These are phyloP conservation scores for Lycia hirtaria DNA, from an alignment of 2,888 invertebrate genomes.

Conservation along the genomic window DNA sequence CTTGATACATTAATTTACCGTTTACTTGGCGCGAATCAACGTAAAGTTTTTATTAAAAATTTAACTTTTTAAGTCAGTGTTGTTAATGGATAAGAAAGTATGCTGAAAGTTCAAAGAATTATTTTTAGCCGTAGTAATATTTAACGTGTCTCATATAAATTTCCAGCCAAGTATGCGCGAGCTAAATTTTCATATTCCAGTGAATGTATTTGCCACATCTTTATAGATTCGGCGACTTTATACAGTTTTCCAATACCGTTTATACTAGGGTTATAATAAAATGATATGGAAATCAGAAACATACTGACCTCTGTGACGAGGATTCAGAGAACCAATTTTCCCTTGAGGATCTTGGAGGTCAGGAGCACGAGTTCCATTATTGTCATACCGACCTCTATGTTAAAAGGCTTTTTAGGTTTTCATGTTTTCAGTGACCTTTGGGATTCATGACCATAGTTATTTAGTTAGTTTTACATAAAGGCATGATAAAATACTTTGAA, in stretches of 20 bases:
- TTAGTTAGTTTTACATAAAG: slow-evolving; percentile 16
- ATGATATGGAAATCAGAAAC: slow-evolving; percentile 66
- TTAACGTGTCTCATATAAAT: slow-evolving; percentile 8
- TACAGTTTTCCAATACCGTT: slow-evolving; percentile 57
- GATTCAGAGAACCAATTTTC: slow-evolving; percentile 62
- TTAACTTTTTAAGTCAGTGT: background rate
- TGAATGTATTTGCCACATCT: slow-evolving; percentile 42
- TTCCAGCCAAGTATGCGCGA: slow-evolving; percentile 1
- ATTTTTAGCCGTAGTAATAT: slow-evolving; percentile 2
- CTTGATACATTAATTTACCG: no score
- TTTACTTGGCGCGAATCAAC: no score
- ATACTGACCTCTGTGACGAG: slow-evolving; percentile 62
- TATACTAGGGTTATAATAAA: slow-evolving; percentile 59
- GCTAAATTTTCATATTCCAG: slow-evolving; percentile 35
- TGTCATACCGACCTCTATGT: slow-evolving; percentile 40
- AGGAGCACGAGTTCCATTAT: slow-evolving; percentile 51
- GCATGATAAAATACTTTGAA: no score
- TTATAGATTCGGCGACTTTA: slow-evolving; percentile 46
- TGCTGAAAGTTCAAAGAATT: background rate
- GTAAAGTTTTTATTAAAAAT: background rate
- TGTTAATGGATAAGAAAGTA: background rate
- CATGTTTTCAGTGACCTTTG: slow-evolving; percentile 1
- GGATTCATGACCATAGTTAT: slow-evolving; percentile 6
- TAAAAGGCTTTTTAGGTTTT: slow-evolving; percentile 15
- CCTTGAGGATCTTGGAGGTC: slow-evolving; percentile 45